A percentile compares a stretch with the other conserved stretches of the same genome.
phyloP scores from a whole-genome alignment of 2,797 vertebrate species.

The Falco peregrinus region DNA sequence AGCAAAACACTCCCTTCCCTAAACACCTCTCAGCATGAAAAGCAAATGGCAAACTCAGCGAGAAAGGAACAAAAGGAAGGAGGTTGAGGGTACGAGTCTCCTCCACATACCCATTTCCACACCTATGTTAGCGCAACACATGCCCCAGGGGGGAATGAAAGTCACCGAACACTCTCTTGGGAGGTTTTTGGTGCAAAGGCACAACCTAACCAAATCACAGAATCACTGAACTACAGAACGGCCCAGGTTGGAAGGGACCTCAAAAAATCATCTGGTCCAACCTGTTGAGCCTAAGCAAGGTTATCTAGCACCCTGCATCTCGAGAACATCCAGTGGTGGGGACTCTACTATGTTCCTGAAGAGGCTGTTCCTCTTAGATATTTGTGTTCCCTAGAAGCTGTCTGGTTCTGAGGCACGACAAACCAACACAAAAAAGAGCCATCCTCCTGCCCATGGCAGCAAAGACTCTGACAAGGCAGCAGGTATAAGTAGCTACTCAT shows the following conservation, averaged over 20 bases:
- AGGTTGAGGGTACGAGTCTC: background rate
- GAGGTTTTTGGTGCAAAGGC: background rate
- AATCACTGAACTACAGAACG: background rate
- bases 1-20: background rate
- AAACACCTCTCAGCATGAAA: background rate
- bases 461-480: background rate
- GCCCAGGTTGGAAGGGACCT: background rate
- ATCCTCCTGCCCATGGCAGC: background rate
- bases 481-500: background rate
- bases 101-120: background rate
- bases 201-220: background rate
- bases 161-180: background rate
- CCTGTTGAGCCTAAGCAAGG: background rate
- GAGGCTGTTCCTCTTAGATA: background rate
- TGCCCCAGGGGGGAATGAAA: background rate
- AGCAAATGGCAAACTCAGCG: background rate
- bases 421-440: background rate
- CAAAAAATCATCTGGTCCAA: background rate
- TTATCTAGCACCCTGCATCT: background rate
- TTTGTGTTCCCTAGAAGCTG: background rate
- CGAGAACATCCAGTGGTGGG: background rate
- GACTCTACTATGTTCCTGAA: background rate
- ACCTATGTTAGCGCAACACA: fast-evolving
- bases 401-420: background rate
- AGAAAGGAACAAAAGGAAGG: background rate